Evolutionary conservation across 2,797 vertebrate species (phyloP), one percentile per base, ranked within the genome.

Genomic region (Xenopus petersii): DNA sequence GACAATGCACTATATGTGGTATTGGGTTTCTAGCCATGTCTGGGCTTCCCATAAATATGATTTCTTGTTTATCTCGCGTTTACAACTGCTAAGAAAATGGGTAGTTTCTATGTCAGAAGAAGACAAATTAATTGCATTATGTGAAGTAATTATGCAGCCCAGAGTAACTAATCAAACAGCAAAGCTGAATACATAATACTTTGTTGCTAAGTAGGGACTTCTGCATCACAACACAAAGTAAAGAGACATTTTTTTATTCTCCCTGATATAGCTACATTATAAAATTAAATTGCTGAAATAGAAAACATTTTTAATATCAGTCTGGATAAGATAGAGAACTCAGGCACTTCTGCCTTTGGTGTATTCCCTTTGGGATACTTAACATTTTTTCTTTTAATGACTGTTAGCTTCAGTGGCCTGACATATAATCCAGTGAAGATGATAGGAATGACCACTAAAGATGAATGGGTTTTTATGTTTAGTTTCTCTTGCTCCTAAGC

Each of bases 51-150:
- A 15, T 48, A 16, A 17, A 16, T 60, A 60, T 60, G 56, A 26
- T 60, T 60, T 60, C 56, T 42, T n/a, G 54, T 69, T 69, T 46
- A 69, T 70, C 42, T 58, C 10, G 46, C 47, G 1, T 15, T 70
- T 70, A n/a, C 55, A 70, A 60, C 21, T 17, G 33, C 36, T 36
- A 13, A 46, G n/a, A 60, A 60, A 70, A 60, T 47, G 11, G 17
- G 67, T 36, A 7, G 16, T 58, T 69, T 69, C 21, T 69, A 3
- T 69, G 67, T 58, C 67, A 69, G 24, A 58, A 56, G 30, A 59
- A 70, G 68, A 70, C 68, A 70, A 70, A 70, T 70, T 70, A 59
- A 70, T 70, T 42, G 42, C 42, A 60, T 70, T 70, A 24, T 70
- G 56, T 60, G 55, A 70, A 70, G 58, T 70, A 70, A 70, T 70